Percentiles rank a stretch among this genome's conserved stretches.
phyloP scores from a whole-genome alignment of 2,797 vertebrate species.

The Sebastes kiyomatsui region DNA sequence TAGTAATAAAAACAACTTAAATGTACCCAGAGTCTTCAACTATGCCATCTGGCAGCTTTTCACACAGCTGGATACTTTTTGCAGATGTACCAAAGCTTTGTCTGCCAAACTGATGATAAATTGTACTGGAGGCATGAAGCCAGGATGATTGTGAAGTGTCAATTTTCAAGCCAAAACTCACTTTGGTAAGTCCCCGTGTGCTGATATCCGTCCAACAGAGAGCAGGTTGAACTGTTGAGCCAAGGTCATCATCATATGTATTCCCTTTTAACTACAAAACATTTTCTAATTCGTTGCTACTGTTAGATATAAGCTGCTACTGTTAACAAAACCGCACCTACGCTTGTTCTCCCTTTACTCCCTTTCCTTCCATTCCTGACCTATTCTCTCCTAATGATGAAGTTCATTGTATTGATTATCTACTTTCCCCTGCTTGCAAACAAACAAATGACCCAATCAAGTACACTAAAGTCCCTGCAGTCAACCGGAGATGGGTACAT shows the following conservation, averaged over 20 bases:
- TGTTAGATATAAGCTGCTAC: background rate
- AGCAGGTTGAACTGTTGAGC: conserved; percentile 4
- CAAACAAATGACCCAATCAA: conserved; percentile 11
- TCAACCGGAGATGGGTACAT: conserved; percentile 3
- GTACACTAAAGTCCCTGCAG: background rate
- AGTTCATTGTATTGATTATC: background rate
- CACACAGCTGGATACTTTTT: conserved; percentile 19
- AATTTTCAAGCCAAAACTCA: conserved; percentile 27
- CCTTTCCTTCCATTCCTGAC: background rate
- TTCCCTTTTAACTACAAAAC: background rate
- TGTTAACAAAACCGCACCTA: background rate
- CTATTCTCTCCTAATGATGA: background rate
- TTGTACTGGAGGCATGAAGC: conserved; percentile 12
- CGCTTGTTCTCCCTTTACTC: background rate
- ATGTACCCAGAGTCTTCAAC: background rate
- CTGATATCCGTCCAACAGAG: conserved; percentile 21
- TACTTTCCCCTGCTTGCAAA: background rate
- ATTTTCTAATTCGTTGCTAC: background rate
- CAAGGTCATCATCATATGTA: background rate
- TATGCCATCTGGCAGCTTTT: conserved; percentile 25
- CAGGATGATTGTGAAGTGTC: conserved; percentile 30
- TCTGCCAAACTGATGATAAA: conserved; percentile 30
- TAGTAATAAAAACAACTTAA: background rate
- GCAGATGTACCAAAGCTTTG: conserved; percentile 21
- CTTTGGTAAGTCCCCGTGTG: conserved; percentile 20